Evolutionary conservation across 2,797 vertebrate species (phyloP).

Genomic region (Pogonophryne albipinna): DNA sequence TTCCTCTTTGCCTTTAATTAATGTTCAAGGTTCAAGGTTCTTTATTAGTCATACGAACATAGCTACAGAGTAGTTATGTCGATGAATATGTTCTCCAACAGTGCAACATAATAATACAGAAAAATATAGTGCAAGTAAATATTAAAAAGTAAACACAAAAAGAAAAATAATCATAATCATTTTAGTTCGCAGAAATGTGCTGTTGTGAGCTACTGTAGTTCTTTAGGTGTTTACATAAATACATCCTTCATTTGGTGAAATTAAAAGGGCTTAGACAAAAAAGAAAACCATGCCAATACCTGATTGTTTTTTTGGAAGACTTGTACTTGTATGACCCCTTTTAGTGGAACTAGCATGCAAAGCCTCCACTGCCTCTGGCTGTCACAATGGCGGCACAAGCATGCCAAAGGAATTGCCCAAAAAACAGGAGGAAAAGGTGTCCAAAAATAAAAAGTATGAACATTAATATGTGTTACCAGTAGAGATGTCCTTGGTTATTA

Average conservation of each 20-base stretch:
- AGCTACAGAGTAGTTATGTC: no score
- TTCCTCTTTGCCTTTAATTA: constrained; percentile 39
- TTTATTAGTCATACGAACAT: no score
- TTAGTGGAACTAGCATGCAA: constrained; percentile 75
- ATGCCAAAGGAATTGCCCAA: constrained; percentile 66
- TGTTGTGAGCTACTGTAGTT: constrained; percentile 58
- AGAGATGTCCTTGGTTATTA: constrained; percentile 56
- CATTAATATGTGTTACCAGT: constrained; percentile 53
- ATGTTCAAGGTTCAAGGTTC: no score
- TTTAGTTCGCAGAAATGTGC: constrained; percentile 44
- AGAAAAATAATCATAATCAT: background rate
- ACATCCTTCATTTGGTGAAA: constrained; percentile 23
- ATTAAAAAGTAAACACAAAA: no score
- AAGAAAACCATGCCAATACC: constrained; percentile 5
- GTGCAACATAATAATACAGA: no score
- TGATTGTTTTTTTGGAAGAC: constrained; percentile 23
- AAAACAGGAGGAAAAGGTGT: constrained; percentile 25
- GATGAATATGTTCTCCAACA: no score
- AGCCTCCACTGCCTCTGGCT: constrained; percentile 70
- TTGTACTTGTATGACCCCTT: constrained; percentile 41
- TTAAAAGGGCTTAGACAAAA: constrained; percentile 26
- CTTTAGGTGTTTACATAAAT: constrained; percentile 29
- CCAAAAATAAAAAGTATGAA: background rate
- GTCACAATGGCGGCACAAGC: constrained; percentile 70
- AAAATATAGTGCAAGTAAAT: no score